phyloP scores from a whole-genome alignment of 2,888 invertebrate species.

The Limnephilus auricula region DNA sequence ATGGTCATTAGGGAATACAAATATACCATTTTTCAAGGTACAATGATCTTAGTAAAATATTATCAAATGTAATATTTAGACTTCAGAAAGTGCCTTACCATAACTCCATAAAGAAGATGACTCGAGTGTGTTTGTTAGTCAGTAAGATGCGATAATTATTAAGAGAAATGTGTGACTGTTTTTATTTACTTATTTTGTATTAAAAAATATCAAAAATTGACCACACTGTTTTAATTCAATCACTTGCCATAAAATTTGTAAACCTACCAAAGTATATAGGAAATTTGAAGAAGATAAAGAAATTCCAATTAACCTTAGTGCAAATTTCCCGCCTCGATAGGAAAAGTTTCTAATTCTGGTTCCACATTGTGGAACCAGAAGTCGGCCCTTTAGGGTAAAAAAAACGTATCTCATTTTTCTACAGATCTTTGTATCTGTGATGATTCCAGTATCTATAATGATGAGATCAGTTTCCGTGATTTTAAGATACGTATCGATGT shows the following conservation, averaged over 20 bases:
- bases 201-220: constrained; percentile 31
- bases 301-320: background rate
- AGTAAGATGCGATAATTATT: constrained; percentile 18
- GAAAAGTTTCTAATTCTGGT: background rate
- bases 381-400: too few relatives aligned
- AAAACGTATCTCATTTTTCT: too few relatives aligned
- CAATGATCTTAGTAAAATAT: background rate
- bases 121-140: constrained; percentile 11
- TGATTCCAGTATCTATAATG: too few relatives aligned
- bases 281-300: background rate
- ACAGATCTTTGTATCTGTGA: too few relatives aligned
- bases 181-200: constrained; percentile 45
- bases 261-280: background rate
- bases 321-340: background rate
- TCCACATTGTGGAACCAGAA: background rate
- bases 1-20: background rate
- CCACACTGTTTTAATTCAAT: background rate
- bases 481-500: too few relatives aligned
- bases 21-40: background rate
- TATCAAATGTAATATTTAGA: background rate
- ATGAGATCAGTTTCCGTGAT: too few relatives aligned
- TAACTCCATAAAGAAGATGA: constrained; percentile 8
- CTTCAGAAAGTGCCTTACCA: constrained; percentile 13
- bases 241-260: background rate
- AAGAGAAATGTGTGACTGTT: constrained; percentile 34